Percentiles rank a stretch among this genome's conserved stretches.
Conservation (phyloP, 2,888 invertebrate species). For the Ochropleura plecta region DNA sequence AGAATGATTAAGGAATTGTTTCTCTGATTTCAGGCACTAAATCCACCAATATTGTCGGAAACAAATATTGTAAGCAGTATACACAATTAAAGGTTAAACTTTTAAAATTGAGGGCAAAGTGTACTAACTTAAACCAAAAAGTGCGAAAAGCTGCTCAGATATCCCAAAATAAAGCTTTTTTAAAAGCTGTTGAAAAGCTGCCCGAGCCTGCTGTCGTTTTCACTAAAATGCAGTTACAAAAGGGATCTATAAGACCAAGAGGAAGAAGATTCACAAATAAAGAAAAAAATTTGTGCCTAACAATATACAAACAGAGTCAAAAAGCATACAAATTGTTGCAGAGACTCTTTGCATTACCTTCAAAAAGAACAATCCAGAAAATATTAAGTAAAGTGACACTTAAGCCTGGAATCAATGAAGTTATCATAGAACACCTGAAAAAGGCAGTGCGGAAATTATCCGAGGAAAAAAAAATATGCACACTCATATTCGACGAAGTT, state of each 20-base stretch:
- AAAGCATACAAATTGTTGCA: constrained; percentile 3
- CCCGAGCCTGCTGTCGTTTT: background rate
- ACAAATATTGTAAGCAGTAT: background rate
- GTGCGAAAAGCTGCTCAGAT: constrained; percentile 1
- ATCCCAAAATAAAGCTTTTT: background rate
- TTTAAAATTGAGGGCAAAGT: background rate
- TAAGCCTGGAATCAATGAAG: background rate
- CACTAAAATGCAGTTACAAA: background rate
- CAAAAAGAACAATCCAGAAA: constrained; percentile 5
- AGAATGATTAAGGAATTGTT: background rate
- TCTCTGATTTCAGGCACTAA: background rate
- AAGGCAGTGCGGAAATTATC: background rate
- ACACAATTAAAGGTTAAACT: background rate
- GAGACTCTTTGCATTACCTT: constrained; percentile 2
- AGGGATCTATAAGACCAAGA: constrained; percentile 1
- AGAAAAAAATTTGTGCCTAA: constrained; percentile 1
- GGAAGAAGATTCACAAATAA: constrained; percentile 8
- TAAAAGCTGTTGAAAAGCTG: background rate
- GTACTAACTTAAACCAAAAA: constrained; percentile 1
- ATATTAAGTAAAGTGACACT: background rate
- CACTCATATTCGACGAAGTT: constrained; percentile 1
- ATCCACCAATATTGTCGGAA: background rate
- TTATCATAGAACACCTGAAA: constrained; percentile 3
- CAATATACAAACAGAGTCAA: constrained; percentile 7
- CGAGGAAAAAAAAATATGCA: background rate